Percentiles rank a stretch among this genome's conserved stretches.
Evolutionary conservation across 2,888 invertebrate species (phyloP).

Genomic region (Agrilus mali): DNA sequence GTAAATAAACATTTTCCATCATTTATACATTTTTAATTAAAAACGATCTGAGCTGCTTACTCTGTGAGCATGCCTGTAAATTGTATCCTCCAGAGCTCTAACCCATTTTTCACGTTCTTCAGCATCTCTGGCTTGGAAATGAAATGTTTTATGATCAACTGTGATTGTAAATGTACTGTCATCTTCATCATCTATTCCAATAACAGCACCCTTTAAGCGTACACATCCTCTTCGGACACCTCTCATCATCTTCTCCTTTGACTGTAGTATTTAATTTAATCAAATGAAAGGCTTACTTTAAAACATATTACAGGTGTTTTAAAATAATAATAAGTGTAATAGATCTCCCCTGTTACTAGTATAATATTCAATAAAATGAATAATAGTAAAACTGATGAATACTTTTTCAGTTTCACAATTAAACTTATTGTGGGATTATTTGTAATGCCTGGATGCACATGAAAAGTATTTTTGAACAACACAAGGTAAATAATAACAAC

Average conservation of each 20-base stretch:
- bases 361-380: too few species aligned
- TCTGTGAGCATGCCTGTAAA: constrained; percentile 66
- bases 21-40: background rate
- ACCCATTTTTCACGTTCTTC: constrained; percentile 96
- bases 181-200: constrained; percentile 98
- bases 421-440: too few species aligned
- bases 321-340: too few species aligned
- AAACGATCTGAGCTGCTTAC: constrained; percentile 24
- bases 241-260: constrained; percentile 97
- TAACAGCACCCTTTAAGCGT: constrained; percentile 89
- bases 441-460: too few species aligned
- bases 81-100: constrained; percentile 86
- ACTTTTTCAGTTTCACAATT: too few species aligned
- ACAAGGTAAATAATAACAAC: too few species aligned
- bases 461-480: too few species aligned
- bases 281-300: too few species aligned
- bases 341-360: too few species aligned
- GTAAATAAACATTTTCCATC: constrained; percentile 18
- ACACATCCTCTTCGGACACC: constrained; percentile 96
- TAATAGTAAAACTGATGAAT: too few species aligned
- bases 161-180: constrained; percentile 99
- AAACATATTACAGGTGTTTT: too few species aligned
- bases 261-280: constrained; percentile 51
- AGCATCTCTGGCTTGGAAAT: constrained; percentile 94
- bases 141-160: constrained; percentile 98